Evolutionary conservation across 2,113 vertebrate species (phyloP).

Genomic region (Plectropomus leopardus): DNA sequence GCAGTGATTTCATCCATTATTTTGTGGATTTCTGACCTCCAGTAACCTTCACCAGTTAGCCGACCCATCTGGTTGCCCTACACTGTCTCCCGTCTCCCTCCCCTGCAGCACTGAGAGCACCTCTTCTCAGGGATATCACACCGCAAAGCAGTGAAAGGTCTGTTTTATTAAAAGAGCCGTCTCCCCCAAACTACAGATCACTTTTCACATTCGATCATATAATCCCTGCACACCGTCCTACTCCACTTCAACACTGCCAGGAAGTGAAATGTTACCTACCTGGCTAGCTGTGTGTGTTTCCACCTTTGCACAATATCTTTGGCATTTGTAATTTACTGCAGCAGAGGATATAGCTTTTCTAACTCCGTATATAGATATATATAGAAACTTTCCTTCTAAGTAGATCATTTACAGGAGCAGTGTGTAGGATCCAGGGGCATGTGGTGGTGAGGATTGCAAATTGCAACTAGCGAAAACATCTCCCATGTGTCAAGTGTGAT

Average conservation of each 20-base stretch:
- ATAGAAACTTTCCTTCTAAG: not conserved
- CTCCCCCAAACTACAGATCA: slow-evolving; percentile 76
- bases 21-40: slow-evolving; percentile 43
- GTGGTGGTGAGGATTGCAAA: no score
- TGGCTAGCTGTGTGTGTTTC: slow-evolving; percentile 8
- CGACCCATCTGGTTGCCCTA: slow-evolving; percentile 10
- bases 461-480: no score
- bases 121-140: slow-evolving; percentile 87
- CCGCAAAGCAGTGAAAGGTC: slow-evolving; percentile 75
- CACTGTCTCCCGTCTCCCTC: slow-evolving; percentile 9
- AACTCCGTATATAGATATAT: slow-evolving; percentile 19
- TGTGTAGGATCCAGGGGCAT: no score
- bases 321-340: not conserved
- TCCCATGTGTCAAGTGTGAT: no score
- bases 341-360: slow-evolving; percentile 14
- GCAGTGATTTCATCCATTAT: not conserved
- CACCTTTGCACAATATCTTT: not conserved
- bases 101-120: slow-evolving; percentile 47
- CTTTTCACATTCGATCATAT: slow-evolving; percentile 82
- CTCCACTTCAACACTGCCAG: slow-evolving; percentile 70
- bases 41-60: slow-evolving; percentile 48
- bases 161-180: slow-evolving; percentile 80
- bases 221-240: slow-evolving; percentile 76
- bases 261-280: slow-evolving; percentile 69
- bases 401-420: not conserved